These are phyloP conservation scores for Tyto alba DNA, from an alignment of 2,113 vertebrate species.

Conservation along the genomic window DNA sequence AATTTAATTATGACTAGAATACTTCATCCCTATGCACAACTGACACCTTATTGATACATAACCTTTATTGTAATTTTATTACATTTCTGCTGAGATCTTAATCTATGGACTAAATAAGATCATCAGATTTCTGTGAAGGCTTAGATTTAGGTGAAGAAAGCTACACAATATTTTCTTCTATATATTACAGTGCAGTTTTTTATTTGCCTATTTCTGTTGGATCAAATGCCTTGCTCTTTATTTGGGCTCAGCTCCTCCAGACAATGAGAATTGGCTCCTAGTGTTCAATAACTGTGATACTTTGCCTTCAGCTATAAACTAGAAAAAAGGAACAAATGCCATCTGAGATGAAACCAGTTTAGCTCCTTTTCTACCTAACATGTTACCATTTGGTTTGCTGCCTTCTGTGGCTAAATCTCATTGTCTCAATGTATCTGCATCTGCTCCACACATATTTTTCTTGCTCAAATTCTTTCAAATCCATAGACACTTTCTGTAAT, in stretches of 20 bases:
- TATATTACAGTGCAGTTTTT: not conserved
- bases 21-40: constrained; percentile 65
- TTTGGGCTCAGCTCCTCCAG: not conserved
- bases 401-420: not conserved
- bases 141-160: constrained; percentile 25
- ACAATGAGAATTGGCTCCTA: not conserved
- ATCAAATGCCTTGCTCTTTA: not conserved
- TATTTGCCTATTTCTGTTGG: not conserved
- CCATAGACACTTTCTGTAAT: not conserved
- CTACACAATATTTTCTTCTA: not conserved
- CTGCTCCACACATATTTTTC: not conserved
- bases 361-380: not conserved
- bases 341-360: not conserved
- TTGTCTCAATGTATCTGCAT: not conserved
- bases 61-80: constrained; percentile 74
- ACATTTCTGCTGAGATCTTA: constrained; percentile 68
- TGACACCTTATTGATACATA: constrained; percentile 71
- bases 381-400: not conserved
- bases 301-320: not conserved
- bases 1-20: constrained; percentile 78
- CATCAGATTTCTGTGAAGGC: constrained; percentile 52
- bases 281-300: not conserved
- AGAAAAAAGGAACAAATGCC: not conserved
- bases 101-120: constrained; percentile 68
- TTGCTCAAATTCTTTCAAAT: not conserved